A percentile compares a stretch with the other conserved stretches of the same genome.
Conservation (phyloP, 2,888 invertebrate species). For the Acanthopleura granulata region DNA sequence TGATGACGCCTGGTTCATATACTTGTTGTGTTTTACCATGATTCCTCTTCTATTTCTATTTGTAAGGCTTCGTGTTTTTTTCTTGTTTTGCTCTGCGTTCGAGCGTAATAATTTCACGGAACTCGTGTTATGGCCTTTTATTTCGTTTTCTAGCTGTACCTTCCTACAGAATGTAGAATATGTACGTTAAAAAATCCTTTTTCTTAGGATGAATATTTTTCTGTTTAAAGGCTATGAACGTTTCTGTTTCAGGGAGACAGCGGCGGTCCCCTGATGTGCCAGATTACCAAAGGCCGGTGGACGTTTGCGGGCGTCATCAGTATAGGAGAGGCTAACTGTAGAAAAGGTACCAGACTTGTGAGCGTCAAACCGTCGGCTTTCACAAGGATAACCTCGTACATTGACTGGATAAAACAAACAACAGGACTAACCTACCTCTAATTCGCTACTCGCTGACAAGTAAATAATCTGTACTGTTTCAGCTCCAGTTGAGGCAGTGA, state of each 20-base stretch:
- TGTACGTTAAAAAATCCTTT: too few relatives aligned
- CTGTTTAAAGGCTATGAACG: background rate
- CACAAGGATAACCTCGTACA: background rate
- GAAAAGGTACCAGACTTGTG: background rate
- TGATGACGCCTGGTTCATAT: too few relatives aligned
- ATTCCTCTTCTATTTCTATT: too few relatives aligned
- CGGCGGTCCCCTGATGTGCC: slow-evolving; percentile 27
- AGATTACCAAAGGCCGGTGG: slow-evolving; percentile 17
- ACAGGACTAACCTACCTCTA: background rate
- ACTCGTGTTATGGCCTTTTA: background rate
- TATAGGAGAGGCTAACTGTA: slow-evolving; percentile 14
- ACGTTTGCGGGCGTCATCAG: slow-evolving; percentile 22
- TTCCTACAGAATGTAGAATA: background rate
- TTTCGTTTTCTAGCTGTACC: background rate
- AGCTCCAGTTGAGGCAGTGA: too few relatives aligned
- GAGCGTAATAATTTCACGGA: too few relatives aligned
- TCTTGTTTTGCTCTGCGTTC: too few relatives aligned
- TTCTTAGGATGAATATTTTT: background rate
- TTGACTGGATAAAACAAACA: slow-evolving; percentile 2
- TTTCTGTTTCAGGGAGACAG: slow-evolving; percentile 26
- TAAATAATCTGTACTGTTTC: too few relatives aligned
- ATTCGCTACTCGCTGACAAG: too few relatives aligned
- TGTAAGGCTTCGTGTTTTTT: too few relatives aligned
- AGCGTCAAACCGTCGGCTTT: slow-evolving; percentile 11
- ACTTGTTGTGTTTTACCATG: too few relatives aligned